Evolutionary conservation across 2,888 invertebrate species (phyloP).

Genomic region (Philhelius pedissequus): DNA sequence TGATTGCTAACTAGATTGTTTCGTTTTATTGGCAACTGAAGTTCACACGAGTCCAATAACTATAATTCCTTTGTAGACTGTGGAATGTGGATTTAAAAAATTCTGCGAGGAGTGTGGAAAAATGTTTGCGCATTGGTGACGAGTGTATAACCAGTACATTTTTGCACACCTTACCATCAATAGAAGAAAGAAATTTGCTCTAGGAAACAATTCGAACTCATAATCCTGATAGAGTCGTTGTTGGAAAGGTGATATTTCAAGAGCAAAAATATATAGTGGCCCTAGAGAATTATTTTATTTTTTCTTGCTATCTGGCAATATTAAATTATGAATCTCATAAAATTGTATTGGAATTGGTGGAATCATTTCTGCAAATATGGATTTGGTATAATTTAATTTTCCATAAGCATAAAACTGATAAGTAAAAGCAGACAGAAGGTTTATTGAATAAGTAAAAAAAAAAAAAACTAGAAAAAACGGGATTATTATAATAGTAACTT

Average conservation of each 20-base stretch:
- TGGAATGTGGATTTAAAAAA: constrained; percentile 56
- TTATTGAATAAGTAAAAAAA: not conserved
- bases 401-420: not conserved
- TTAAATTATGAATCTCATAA: not conserved
- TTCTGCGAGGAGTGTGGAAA: constrained; percentile 24
- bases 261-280: not conserved
- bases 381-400: not conserved
- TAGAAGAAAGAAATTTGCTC: not conserved
- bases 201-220: not conserved
- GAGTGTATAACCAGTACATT: constrained; percentile 12
- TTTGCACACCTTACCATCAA: not conserved
- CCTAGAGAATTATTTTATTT: not conserved
- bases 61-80: constrained; percentile 47
- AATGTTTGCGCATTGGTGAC: constrained; percentile 43
- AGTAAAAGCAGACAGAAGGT: not conserved
- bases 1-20: not conserved
- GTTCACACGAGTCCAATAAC: constrained; percentile 43
- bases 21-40: constrained; percentile 25
- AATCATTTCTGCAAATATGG: not conserved
- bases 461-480: not conserved
- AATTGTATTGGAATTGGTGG: not conserved
- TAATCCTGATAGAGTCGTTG: constrained; percentile 25
- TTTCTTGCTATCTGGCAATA: constrained; percentile 22
- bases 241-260: constrained; percentile 12
- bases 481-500: not conserved